Evolutionary conservation across 2,113 vertebrate genomes (phyloP).

Genomic region (Pluvialis apricaria): DNA sequence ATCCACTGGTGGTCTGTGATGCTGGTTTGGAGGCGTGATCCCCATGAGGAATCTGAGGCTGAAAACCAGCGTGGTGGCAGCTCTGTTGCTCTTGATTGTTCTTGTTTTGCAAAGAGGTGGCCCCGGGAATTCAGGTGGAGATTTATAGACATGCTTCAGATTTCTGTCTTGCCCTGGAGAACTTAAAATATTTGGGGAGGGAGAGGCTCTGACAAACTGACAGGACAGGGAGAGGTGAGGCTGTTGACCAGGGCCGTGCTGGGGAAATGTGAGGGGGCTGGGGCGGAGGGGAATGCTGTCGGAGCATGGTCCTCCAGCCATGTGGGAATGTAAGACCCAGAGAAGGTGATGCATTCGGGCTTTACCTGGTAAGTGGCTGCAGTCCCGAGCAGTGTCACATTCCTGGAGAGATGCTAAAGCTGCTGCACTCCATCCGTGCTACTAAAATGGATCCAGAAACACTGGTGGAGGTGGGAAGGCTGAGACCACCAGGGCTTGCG

Average conservation of each 20-base stretch:
- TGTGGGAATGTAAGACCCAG: neutral
- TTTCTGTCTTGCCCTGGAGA: neutral
- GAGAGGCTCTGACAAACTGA: neutral
- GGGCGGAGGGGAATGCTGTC: neutral
- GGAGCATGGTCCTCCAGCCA: neutral
- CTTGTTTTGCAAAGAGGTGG: neutral
- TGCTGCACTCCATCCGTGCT: neutral
- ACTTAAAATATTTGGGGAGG: neutral
- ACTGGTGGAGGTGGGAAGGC: neutral
- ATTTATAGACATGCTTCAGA: neutral
- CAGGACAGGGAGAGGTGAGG: neutral
- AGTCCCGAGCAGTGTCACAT: fast-evolving
- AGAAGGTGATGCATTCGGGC: neutral
- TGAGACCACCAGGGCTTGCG: neutral
- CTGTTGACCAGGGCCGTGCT: neutral
- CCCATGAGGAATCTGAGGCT: neutral
- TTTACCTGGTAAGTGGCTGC: fast-evolving
- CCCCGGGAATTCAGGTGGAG: neutral
- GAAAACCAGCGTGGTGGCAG: neutral
- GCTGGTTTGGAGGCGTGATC: neutral
- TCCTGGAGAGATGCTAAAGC: neutral
- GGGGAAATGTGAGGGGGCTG: neutral
- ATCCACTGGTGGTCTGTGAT: neutral
- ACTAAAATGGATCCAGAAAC: neutral
- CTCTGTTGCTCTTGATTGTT: neutral